Evolutionary conservation across 2,888 invertebrate species (phyloP).

Genomic region (Branchipolynoe longqiensis): DNA sequence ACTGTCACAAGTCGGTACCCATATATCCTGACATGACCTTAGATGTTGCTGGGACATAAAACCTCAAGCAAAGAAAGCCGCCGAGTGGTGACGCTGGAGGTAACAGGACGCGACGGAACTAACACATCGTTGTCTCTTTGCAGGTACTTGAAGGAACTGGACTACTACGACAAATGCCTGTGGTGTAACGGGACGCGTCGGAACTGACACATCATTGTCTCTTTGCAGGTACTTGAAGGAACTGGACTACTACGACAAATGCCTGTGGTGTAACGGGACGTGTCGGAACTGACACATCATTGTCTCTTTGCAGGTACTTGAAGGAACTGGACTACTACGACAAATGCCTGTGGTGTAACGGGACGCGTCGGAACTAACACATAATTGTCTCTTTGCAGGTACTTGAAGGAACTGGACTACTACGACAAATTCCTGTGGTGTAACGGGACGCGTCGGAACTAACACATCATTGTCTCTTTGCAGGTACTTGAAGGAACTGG

Average conservation of each 20-base stretch:
- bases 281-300: neutral
- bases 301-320: conserved; percentile 64
- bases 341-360: too few species aligned
- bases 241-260: neutral
- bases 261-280: too few species aligned
- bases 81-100: too few species aligned
- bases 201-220: neutral
- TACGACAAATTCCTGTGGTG: conserved; percentile 49
- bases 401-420: conserved; percentile 66
- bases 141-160: neutral
- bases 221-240: neutral
- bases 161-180: neutral
- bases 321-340: conserved; percentile 65
- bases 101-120: too few species aligned
- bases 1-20: too few species aligned
- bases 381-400: conserved; percentile 61
- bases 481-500: conserved; percentile 68
- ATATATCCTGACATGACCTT: too few species aligned
- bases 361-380: too few species aligned
- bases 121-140: neutral
- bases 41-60: too few species aligned
- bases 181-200: too few species aligned
- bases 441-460: too few species aligned
- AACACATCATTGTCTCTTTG: neutral
- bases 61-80: too few species aligned